Conservation (phyloP, 2,797 vertebrate genomes). For the Fistularia tabacaria region DNA sequence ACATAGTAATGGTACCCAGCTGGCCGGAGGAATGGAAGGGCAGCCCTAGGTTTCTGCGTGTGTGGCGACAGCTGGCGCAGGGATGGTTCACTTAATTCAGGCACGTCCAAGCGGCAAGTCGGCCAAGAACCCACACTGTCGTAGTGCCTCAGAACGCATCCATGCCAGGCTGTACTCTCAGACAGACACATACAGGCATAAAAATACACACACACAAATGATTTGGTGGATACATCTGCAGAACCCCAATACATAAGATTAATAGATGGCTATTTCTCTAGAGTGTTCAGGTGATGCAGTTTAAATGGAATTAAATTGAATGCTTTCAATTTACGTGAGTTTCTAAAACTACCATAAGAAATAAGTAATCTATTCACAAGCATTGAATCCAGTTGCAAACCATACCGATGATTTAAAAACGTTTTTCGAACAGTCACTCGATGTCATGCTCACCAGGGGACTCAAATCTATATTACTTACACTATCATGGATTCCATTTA, state of each 20-base stretch:
- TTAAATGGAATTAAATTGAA: slow-evolving; percentile 41
- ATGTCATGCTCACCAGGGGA: too few relatives aligned
- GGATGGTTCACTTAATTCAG: slow-evolving; percentile 58
- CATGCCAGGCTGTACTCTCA: background rate
- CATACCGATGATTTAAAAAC: too few relatives aligned
- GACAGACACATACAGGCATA: slow-evolving; percentile 3
- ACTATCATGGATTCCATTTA: too few relatives aligned
- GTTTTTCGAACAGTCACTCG: too few relatives aligned
- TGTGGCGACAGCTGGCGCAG: slow-evolving; percentile 61
- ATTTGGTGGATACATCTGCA: slow-evolving; percentile 24
- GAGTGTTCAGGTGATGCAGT: slow-evolving; percentile 22
- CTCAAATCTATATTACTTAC: too few relatives aligned
- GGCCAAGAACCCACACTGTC: slow-evolving; percentile 50
- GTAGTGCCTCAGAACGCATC: slow-evolving; percentile 42
- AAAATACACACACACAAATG: background rate
- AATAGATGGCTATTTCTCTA: slow-evolving; percentile 36
- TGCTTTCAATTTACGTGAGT: slow-evolving; percentile 15
- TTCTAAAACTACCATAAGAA: too few relatives aligned
- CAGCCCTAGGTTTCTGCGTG: slow-evolving; percentile 10
- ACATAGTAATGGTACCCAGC: slow-evolving; percentile 42
- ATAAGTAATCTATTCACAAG: too few relatives aligned
- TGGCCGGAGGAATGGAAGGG: slow-evolving; percentile 21
- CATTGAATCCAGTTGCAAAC: too few relatives aligned
- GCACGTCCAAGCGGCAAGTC: slow-evolving; percentile 39
- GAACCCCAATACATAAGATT: slow-evolving; percentile 50